phyloP scores from a whole-genome alignment of 2,888 invertebrate genomes.

The Drosophila mimica region DNA sequence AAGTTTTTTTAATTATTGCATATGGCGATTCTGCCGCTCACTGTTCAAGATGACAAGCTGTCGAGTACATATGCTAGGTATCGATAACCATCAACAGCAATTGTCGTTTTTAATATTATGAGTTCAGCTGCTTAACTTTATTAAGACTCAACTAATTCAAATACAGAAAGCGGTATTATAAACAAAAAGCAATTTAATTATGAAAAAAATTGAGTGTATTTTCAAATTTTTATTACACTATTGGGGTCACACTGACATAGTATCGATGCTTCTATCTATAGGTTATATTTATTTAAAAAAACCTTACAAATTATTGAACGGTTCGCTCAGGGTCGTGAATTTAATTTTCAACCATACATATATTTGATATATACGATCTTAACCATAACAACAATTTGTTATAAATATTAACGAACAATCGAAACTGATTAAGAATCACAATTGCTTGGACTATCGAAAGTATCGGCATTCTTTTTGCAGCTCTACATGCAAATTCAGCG shows the following conservation, averaged over 20 bases:
- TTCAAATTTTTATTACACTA: neutral
- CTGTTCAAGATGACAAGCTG: constrained; percentile 35
- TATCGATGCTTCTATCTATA: neutral
- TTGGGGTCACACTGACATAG: constrained; percentile 7
- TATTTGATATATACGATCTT: neutral
- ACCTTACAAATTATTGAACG: neutral
- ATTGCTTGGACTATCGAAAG: constrained; percentile 26
- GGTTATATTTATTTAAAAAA: neutral
- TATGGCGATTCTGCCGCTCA: constrained; percentile 37
- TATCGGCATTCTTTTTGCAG: constrained; percentile 41
- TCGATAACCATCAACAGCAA: constrained; percentile 18
- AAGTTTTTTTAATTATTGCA: constrained; percentile 4
- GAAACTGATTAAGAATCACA: neutral
- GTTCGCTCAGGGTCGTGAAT: neutral
- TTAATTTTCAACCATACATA: neutral
- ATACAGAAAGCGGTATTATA: too few relatives aligned
- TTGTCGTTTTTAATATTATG: neutral
- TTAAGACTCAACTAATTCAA: neutral
- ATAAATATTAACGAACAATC: neutral
- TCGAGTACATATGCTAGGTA: constrained; percentile 19
- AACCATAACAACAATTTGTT: neutral
- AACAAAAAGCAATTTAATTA: neutral
- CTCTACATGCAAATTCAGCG: constrained; percentile 41
- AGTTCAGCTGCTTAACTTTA: neutral
- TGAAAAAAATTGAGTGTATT: neutral